Percentiles rank a stretch among this genome's conserved stretches.
phyloP scores from a whole-genome alignment of 2,113 vertebrate genomes.

The Piprites chloris region DNA sequence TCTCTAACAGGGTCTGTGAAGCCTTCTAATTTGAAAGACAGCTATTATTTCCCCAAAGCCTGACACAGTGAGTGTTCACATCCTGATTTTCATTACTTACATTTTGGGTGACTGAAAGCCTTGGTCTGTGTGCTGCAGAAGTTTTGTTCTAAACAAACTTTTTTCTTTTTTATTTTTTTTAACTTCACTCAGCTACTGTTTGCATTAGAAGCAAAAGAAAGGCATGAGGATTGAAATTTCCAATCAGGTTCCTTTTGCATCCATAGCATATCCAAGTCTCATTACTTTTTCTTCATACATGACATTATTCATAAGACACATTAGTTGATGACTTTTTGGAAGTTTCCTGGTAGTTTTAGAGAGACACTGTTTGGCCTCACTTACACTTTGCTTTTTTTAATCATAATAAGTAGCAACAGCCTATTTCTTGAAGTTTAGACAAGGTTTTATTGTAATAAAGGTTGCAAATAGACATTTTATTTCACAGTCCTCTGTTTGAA shows the following conservation, averaged over 20 bases:
- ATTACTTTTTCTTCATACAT: neutral
- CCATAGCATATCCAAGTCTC: neutral
- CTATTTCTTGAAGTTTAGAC: neutral
- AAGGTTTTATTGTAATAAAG: neutral
- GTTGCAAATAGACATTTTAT: neutral
- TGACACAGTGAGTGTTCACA: neutral
- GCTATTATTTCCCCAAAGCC: conserved; percentile 34
- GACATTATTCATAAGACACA: neutral
- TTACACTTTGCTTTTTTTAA: neutral
- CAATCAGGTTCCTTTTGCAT: neutral
- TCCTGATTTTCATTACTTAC: conserved; percentile 52
- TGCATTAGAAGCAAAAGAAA: conserved; percentile 25
- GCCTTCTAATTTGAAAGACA: conserved; percentile 44
- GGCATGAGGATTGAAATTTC: neutral
- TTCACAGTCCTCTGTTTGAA: neutral
- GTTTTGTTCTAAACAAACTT: conserved; percentile 13
- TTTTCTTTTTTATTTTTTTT: no score
- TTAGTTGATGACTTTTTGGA: neutral
- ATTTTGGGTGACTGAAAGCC: conserved; percentile 39
- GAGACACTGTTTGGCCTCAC: neutral
- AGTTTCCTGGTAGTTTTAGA: neutral
- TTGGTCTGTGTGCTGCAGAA: neutral
- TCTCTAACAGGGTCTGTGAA: conserved; percentile 6
- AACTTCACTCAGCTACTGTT: neutral
- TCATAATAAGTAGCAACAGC: neutral